Evolutionary conservation across 2,113 vertebrate species (phyloP), one percentile per base, ranked within the genome.

Genomic region (Columba livia): DNA sequence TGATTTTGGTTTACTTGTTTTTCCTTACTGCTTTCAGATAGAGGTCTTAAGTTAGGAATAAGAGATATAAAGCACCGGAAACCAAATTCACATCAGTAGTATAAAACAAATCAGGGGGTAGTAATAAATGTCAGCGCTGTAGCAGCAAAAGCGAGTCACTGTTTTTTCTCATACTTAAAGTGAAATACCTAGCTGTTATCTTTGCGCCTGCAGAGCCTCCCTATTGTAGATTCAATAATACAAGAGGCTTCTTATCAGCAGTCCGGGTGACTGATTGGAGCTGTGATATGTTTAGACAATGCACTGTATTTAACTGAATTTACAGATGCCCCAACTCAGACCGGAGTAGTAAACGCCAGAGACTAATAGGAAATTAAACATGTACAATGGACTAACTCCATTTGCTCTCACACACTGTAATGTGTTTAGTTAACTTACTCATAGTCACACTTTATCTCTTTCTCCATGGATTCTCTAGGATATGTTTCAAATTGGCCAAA

Each of bases 211-310:
- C 98, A 99, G 98, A 98, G 97, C 90, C 97, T 98, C 97, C 98
- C 98, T 96, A 98, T 98, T 98, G 98, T 98, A 98, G 98, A 98
- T 99, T 98, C 98, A 98, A 99, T 99, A 99, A 99, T 98, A 98
- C 98, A 97, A 98, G 98, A 98, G 97, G 97, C 97, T 98, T 98
- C 98, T 99, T 98, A 99, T 98, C 98, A 98, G 98, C 96, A 93
- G 97, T 94, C 93, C 9, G 95, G 98, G 98, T 98, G 98, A 99
- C 98, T 98, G 98, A 99, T 99, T 98, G 98, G 98, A 98, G 97
- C 97, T 95, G 97, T 97, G 98, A 99, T 99, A 98, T 97, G 97
- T 98, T 98, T 98, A 98, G 98, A 98, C 98, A 99, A 98, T 98
- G 98, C 97, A 96, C 97, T 97, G 98, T 98, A 98, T 99, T 99